A percentile compares a stretch with the other conserved stretches of the same genome.
phyloP scores from a whole-genome alignment of 2,888 invertebrate species.

The Sipha maydis region DNA sequence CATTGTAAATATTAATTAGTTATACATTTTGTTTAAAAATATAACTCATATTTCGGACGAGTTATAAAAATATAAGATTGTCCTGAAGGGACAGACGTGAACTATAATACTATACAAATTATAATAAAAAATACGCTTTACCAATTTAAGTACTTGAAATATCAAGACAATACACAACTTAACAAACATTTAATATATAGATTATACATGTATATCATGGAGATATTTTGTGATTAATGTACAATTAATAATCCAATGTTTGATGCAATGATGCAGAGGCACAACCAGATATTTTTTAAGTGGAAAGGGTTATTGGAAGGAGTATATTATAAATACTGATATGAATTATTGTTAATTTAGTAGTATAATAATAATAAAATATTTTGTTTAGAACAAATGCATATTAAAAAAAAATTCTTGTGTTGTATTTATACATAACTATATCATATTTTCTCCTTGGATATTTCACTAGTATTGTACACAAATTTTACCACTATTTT shows the following conservation, averaged over 20 bases:
- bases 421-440: background rate
- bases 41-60: background rate
- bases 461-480: background rate
- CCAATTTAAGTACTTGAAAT: background rate
- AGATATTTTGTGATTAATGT: background rate
- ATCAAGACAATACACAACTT: background rate
- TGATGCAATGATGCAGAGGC: background rate
- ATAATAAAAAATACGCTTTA: conserved; percentile 25
- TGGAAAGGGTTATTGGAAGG: background rate
- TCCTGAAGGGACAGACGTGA: background rate
- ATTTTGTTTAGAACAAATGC: background rate
- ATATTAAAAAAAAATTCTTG: background rate
- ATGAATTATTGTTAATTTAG: background rate
- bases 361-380: background rate
- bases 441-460: background rate
- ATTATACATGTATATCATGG: background rate
- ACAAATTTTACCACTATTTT: background rate
- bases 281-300: background rate
- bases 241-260: background rate
- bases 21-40: background rate
- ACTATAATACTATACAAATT: conserved; percentile 3
- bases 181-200: background rate
- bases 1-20: conserved; percentile 22
- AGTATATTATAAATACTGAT: background rate
- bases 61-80: background rate